These are phyloP conservation scores for Atherix ibis DNA, from an alignment of 2,888 invertebrate species.

Conservation along the genomic window DNA sequence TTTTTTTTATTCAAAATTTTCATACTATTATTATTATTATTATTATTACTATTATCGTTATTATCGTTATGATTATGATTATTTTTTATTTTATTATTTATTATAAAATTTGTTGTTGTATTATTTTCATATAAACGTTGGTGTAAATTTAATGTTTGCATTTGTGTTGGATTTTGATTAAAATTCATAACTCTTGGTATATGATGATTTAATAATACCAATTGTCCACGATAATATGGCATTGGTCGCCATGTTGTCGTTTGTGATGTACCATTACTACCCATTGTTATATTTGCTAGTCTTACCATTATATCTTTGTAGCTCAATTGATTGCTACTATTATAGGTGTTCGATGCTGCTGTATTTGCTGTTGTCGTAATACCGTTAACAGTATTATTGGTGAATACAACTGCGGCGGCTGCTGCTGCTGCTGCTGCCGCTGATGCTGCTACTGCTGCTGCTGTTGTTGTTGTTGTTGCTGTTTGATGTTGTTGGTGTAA, in stretches of 20 bases:
- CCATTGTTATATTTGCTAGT: slow-evolving; percentile 1
- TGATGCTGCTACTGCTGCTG: too few species aligned
- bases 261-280: background rate
- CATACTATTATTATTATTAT: too few species aligned
- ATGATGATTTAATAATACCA: too few species aligned
- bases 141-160: too few species aligned
- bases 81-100: too few species aligned
- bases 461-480: slow-evolving; percentile 9
- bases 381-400: slow-evolving; percentile 7
- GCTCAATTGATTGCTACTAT: slow-evolving; percentile 6
- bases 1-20: too few species aligned
- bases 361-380: slow-evolving; percentile 1
- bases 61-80: too few species aligned
- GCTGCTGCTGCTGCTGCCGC: slow-evolving; percentile 8
- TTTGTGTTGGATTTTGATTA: too few species aligned
- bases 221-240: background rate
- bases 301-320: slow-evolving; percentile 15
- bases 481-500: slow-evolving; percentile 8
- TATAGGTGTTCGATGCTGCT: background rate
- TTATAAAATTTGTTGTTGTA: too few species aligned
- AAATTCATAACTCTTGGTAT: too few species aligned
- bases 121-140: too few species aligned
- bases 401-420: slow-evolving; percentile 4
- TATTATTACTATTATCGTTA: too few species aligned
- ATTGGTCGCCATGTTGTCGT: background rate